A percentile compares a stretch with the other conserved stretches of the same genome.
phyloP scores from a whole-genome alignment of 2,113 vertebrate species.

The Heterotis niloticus region DNA sequence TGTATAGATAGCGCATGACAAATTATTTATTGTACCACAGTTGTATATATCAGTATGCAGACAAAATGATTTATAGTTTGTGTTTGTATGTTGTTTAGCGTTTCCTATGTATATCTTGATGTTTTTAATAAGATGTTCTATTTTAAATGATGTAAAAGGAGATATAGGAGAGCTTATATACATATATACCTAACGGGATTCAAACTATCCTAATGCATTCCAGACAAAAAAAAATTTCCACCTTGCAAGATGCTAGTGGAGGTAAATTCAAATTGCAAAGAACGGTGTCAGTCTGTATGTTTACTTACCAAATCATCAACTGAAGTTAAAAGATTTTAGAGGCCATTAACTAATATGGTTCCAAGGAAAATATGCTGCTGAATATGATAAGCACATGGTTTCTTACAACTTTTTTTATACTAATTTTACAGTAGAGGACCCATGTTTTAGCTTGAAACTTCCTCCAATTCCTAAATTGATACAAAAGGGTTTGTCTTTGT shows the following conservation, averaged over 20 bases:
- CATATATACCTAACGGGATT: constrained; percentile 90
- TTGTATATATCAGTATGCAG: constrained; percentile 97
- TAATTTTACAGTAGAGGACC: constrained; percentile 55
- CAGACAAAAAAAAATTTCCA: constrained; percentile 76
- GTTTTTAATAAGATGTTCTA: constrained; percentile 99
- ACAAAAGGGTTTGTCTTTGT: constrained; percentile 43
- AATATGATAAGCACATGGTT: constrained; percentile 71
- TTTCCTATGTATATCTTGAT: constrained; percentile 99
- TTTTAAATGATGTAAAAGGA: constrained; percentile 99
- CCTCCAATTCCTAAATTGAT: constrained; percentile 36
- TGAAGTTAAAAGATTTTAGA: constrained; percentile 44
- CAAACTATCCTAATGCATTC: constrained; percentile 91
- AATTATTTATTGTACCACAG: constrained; percentile 93
- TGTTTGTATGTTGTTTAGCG: constrained; percentile 98
- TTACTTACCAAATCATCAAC: constrained; percentile 65
- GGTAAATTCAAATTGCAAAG: constrained; percentile 85
- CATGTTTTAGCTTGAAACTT: constrained; percentile 48
- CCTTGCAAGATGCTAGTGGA: constrained; percentile 80
- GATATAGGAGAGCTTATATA: constrained; percentile 95
- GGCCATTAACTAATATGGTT: constrained; percentile 72
- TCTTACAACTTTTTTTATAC: constrained; percentile 62
- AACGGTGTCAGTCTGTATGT: constrained; percentile 83
- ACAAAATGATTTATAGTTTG: constrained; percentile 95
- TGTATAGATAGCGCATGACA: constrained; percentile 99
- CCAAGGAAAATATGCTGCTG: constrained; percentile 62